Percentiles rank a stretch among this genome's conserved stretches.
Conservation (phyloP, 2,113 vertebrate species). For the Nicator chloris region DNA sequence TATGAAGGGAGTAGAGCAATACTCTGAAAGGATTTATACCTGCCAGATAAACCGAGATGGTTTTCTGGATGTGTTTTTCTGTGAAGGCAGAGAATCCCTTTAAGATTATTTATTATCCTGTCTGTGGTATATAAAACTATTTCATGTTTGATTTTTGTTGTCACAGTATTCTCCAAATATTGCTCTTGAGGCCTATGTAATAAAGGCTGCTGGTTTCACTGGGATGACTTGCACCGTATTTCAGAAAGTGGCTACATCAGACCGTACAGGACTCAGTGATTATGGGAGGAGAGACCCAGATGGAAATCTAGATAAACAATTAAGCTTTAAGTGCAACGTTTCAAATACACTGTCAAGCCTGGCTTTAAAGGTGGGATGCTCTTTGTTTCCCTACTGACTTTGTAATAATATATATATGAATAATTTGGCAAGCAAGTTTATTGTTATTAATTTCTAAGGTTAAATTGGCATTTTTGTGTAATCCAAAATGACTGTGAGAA, state of each 20-base stretch:
- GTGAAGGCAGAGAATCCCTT: not conserved
- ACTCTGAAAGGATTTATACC: not conserved
- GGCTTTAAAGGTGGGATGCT: slow-evolving; percentile 83
- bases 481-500: not conserved
- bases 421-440: not conserved
- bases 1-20: not conserved
- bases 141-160: slow-evolving; percentile 9
- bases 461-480: not conserved
- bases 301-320: slow-evolving; percentile 85
- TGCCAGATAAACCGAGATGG: not conserved
- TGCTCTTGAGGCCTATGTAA: slow-evolving; percentile 89
- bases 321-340: slow-evolving; percentile 96
- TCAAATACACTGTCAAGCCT: slow-evolving; percentile 88
- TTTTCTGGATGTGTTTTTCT: not conserved
- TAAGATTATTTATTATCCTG: not conserved
- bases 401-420: not conserved
- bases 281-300: slow-evolving; percentile 77
- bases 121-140: not conserved
- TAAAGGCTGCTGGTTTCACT: slow-evolving; percentile 87
- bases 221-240: slow-evolving; percentile 96
- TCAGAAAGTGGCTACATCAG: slow-evolving; percentile 83
- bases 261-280: slow-evolving; percentile 77
- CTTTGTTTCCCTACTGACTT: not conserved
- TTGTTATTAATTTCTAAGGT: not conserved
- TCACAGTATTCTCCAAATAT: slow-evolving; percentile 93